These are phyloP conservation scores for Cheilosia urbana DNA, from an alignment of 2,888 invertebrate species.

Conservation along the genomic window DNA sequence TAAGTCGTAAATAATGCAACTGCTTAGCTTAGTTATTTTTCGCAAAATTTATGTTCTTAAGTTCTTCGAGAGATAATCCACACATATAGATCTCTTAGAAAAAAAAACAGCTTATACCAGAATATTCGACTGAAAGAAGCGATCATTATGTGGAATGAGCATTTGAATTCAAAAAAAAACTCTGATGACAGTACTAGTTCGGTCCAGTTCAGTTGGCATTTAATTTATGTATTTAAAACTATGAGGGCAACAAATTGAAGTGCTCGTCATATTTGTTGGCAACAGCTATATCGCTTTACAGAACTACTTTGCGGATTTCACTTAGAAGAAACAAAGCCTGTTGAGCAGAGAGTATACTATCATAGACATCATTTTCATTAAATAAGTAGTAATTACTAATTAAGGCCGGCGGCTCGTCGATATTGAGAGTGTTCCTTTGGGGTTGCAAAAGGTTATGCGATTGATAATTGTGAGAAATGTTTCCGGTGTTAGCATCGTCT, in stretches of 20 bases:
- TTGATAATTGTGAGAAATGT: slow-evolving; percentile 24
- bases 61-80: too few relatives aligned
- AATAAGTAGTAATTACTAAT: slow-evolving; percentile 2
- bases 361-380: not conserved
- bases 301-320: not conserved
- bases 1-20: too few relatives aligned
- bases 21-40: too few relatives aligned
- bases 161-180: too few relatives aligned
- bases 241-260: slow-evolving; percentile 22
- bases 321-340: not conserved
- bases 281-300: not conserved
- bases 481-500: not conserved
- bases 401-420: slow-evolving; percentile 3
- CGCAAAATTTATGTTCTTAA: too few relatives aligned
- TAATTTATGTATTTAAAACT: slow-evolving; percentile 13
- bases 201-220: slow-evolving; percentile 4
- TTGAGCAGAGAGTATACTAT: not conserved
- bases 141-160: too few relatives aligned
- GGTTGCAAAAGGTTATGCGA: slow-evolving; percentile 26
- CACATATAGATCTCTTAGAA: too few relatives aligned
- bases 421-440: not conserved
- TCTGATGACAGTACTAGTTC: not conserved
- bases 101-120: too few relatives aligned
- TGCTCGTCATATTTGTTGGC: not conserved
- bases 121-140: too few relatives aligned